A percentile compares a stretch with the other conserved stretches of the same genome.
These are phyloP conservation scores for Patiria miniata DNA, from an alignment of 35 echinoderm and acorn worm species.

Conservation along the genomic window DNA sequence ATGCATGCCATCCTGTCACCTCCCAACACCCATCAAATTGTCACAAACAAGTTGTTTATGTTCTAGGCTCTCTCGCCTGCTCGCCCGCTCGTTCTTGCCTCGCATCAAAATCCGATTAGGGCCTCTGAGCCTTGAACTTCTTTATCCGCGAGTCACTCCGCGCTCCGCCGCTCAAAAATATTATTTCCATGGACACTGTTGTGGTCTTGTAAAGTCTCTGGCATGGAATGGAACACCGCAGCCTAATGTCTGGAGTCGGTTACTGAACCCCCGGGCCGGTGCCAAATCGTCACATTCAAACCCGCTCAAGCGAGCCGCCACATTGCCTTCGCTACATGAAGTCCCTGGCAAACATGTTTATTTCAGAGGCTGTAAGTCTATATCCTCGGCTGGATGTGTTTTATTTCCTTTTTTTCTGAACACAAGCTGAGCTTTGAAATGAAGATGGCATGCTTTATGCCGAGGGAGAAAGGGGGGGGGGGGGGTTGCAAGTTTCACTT, in stretches of 20 bases:
- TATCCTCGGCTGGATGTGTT: too few species aligned
- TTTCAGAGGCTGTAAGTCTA: too few species aligned
- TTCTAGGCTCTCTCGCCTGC: background rate
- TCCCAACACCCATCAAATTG: background rate
- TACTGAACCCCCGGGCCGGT: background rate
- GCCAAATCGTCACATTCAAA: background rate
- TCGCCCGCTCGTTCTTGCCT: background rate
- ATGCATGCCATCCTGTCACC: background rate
- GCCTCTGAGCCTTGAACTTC: slow-evolving; percentile 19
- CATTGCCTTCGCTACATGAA: background rate
- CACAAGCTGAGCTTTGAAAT: background rate
- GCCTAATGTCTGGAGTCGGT: background rate
- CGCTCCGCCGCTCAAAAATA: background rate
- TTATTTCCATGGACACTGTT: background rate
- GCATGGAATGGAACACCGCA: background rate
- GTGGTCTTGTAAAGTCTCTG: background rate
- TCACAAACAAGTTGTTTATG: slow-evolving; percentile 22
- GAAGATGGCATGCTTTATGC: slow-evolving; percentile 2
- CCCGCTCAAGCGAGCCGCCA: background rate
- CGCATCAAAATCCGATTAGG: background rate
- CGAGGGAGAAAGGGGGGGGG: background rate
- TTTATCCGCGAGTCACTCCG: background rate
- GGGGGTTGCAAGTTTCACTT: too few species aligned
- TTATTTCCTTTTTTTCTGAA: background rate
- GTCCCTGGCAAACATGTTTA: slow-evolving; percentile 10